phyloP scores from a whole-genome alignment of 2,888 invertebrate species.

The Polyploca ridens region DNA sequence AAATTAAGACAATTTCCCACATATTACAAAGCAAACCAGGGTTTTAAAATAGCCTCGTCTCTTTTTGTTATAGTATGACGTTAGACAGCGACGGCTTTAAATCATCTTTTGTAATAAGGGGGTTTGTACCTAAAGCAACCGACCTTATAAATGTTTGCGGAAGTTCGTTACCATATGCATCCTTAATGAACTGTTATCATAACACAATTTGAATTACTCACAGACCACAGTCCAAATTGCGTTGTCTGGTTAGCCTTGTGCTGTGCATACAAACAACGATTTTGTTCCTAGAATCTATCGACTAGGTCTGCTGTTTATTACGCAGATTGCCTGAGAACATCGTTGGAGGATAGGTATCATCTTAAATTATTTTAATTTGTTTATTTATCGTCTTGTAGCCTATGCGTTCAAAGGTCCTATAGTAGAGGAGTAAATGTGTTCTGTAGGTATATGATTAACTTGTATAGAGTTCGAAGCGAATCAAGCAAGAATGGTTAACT shows the following conservation, averaged over 20 bases:
- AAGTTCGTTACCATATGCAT: slow-evolving; percentile 23
- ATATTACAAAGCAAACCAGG: too few relatives aligned
- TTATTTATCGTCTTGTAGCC: neutral
- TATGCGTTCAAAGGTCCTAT: neutral
- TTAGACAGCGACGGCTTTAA: too few relatives aligned
- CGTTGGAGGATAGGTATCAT: neutral
- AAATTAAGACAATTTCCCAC: too few relatives aligned
- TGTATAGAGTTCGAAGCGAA: neutral
- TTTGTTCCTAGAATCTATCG: neutral
- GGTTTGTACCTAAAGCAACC: neutral
- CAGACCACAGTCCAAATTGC: neutral
- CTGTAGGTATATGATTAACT: neutral
- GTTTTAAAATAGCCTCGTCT: too few relatives aligned
- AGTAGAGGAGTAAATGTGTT: neutral
- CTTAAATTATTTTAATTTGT: slow-evolving; percentile 1
- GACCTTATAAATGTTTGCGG: slow-evolving; percentile 11
- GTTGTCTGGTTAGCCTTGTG: neutral
- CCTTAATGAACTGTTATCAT: slow-evolving; percentile 16
- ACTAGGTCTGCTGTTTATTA: neutral
- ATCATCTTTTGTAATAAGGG: too few relatives aligned
- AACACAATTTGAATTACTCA: slow-evolving; percentile 9
- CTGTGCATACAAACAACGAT: slow-evolving; percentile 4
- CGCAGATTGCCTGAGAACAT: slow-evolving; percentile 9
- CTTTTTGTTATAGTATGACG: too few relatives aligned
- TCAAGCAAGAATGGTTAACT: slow-evolving; percentile 23